Base-by-base conservation (phyloP, 2,797 vertebrate species). In the Acipenser oxyrinchus region DNA sequence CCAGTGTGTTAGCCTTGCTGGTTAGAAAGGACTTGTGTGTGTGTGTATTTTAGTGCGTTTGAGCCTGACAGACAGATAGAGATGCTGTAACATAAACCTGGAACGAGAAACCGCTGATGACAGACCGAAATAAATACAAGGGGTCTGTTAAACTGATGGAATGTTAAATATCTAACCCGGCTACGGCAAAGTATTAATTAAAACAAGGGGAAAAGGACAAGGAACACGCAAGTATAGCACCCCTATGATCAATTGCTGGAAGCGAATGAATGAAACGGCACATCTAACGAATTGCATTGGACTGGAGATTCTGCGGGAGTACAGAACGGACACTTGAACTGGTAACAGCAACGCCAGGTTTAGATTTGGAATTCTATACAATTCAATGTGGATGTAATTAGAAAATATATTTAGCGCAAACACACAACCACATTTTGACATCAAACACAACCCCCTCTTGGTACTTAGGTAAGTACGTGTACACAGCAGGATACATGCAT, bases 401-500 rank as follows among this genome's bases (percentile, higher is more conserved):
- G 48, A 64, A 51, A 64, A 78, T 72, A 8, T 7, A 52, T 51
- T 78, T 76, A 76, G 68, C 76, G 68, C 8, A 76, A 65, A 37
- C 66, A 68, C 69, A 70, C 70, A 66, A 73, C 68, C 64, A 49
- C 64, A 71, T 11, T 49, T 52, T 77, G 75, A 79, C 51, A 68
- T 68, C 70, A 73, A 66, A 71, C 63, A 71, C 62, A 73, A 72
- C 48, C 64, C 50, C 75, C 62, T 71, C 69, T 73, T 69, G 61
- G 66, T 70, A 73, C 67, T 68, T 66, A 85, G 87, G 88, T 88
- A 77, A 87, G 87, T 86, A 73, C 66, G 64, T 10, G 60, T 65
- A 69, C 62, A 63, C 60, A 60, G 7, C 49, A 49, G 23, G 49
- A 62, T 52, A 58, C 58, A 18, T 71, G 64, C 62, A 50, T 13